Evolutionary conservation across 2,113 vertebrate species (phyloP).

Genomic region (Alaudala cheleensis): DNA sequence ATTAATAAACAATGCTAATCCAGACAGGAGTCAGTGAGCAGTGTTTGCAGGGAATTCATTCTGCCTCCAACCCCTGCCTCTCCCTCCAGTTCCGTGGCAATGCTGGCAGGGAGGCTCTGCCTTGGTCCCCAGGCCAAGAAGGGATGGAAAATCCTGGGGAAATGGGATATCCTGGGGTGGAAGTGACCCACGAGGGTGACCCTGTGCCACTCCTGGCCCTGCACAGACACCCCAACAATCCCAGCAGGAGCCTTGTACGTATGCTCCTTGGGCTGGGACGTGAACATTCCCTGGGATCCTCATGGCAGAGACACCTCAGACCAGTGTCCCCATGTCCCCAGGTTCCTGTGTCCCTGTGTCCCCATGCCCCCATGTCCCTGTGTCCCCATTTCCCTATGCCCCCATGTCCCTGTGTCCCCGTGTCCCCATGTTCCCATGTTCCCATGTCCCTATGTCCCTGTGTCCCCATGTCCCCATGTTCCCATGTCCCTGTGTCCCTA

Average conservation of each 20-base stretch:
- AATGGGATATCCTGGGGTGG: neutral
- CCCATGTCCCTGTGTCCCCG: accelerated
- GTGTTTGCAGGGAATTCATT: neutral
- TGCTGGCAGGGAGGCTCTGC: neutral
- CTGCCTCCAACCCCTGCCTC: neutral
- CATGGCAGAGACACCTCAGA: neutral
- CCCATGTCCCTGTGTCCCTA: accelerated
- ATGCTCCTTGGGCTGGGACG: accelerated
- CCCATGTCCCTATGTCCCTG: accelerated
- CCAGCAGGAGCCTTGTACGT: neutral
- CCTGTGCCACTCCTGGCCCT: neutral
- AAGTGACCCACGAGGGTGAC: accelerated
- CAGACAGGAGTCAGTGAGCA: neutral
- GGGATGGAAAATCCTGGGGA: neutral
- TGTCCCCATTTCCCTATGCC: neutral
- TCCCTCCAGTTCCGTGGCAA: accelerated
- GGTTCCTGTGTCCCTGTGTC: accelerated
- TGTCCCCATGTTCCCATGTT: accelerated
- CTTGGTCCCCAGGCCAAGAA: neutral
- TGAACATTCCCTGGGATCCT: neutral
- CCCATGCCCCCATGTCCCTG: accelerated
- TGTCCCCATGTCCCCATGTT: accelerated
- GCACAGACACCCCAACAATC: neutral
- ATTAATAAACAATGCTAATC: conserved; percentile 12
- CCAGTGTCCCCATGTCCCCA: accelerated